These are phyloP conservation scores for Decapterus maruadsi DNA, from an alignment of 2,797 vertebrate species.

Conservation along the genomic window DNA sequence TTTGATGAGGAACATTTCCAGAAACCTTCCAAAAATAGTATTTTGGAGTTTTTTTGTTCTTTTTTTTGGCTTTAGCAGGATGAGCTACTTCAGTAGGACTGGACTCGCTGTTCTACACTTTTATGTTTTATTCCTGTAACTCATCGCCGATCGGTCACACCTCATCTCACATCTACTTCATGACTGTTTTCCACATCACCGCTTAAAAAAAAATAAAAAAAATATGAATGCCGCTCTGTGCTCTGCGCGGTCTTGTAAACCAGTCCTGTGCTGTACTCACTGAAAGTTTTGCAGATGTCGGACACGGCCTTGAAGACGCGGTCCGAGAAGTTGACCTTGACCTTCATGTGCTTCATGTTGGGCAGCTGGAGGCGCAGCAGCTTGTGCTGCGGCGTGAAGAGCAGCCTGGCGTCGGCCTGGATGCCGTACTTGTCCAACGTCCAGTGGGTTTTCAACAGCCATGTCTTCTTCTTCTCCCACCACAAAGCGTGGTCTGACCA, in stretches of 20 bases:
- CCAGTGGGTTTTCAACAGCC: constrained; percentile 99
- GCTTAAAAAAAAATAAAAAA: constrained; percentile 3
- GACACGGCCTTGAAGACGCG: constrained; percentile 98
- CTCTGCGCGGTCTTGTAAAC: neutral
- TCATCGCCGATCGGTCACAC: constrained; percentile 20
- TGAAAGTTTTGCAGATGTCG: constrained; percentile 99
- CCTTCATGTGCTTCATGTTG: constrained; percentile 99
- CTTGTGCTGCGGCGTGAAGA: constrained; percentile 99
- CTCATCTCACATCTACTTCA: constrained; percentile 15
- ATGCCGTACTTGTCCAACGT: constrained; percentile 99
- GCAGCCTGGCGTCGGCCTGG: constrained; percentile 96
- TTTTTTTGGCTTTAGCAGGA: constrained; percentile 16
- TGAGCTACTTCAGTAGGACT: constrained; percentile 3
- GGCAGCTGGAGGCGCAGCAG: constrained; percentile 97
- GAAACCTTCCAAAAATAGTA: constrained; percentile 49
- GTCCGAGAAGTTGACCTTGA: constrained; percentile 99
- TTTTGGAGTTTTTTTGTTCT: constrained; percentile 3
- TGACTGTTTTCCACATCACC: constrained; percentile 26
- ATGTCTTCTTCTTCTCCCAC: constrained; percentile 99
- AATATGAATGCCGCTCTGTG: neutral
- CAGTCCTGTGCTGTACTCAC: constrained; percentile 86
- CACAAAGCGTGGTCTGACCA: constrained; percentile 99
- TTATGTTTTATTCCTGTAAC: neutral
- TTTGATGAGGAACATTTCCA: constrained; percentile 34
- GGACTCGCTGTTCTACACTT: neutral